Evolutionary conservation across 2,797 vertebrate genomes (phyloP).

Genomic region (Poecilia picta): DNA sequence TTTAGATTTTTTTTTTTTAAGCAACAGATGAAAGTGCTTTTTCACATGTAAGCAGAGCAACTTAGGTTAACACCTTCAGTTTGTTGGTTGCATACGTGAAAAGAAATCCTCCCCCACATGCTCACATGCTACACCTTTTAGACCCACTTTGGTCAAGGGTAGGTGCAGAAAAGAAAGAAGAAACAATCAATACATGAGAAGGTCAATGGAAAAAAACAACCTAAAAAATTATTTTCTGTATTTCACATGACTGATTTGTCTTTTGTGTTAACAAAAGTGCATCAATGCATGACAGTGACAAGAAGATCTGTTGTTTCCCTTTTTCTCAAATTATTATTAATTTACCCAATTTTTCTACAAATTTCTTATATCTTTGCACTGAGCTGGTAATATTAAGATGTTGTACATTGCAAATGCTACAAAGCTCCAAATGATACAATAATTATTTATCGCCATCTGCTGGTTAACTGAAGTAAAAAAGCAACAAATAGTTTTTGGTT

Average conservation of each 20-base stretch:
- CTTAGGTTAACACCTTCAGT: background rate
- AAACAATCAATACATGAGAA: background rate
- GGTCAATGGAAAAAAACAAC: background rate
- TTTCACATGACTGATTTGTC: no score
- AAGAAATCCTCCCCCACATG: background rate
- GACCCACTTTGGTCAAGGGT: background rate
- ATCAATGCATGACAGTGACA: background rate
- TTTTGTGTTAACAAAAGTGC: background rate
- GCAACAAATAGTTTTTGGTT: background rate
- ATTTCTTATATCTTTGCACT: background rate
- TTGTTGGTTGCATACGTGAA: background rate
- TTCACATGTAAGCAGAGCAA: conserved; percentile 11
- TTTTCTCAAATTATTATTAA: background rate
- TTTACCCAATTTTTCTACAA: background rate
- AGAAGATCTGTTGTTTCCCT: background rate
- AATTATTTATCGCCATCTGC: conserved; percentile 49
- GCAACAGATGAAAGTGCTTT: background rate
- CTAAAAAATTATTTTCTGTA: background rate
- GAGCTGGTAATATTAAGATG: background rate
- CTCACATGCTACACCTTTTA: background rate
- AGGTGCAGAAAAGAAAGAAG: background rate
- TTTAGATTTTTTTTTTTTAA: background rate
- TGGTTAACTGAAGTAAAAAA: conserved; percentile 3
- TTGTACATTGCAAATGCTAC: background rate
- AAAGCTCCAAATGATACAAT: background rate